Base-by-base conservation (phyloP, 2,113 vertebrate genomes). In the Trochalopteron elliotii region DNA sequence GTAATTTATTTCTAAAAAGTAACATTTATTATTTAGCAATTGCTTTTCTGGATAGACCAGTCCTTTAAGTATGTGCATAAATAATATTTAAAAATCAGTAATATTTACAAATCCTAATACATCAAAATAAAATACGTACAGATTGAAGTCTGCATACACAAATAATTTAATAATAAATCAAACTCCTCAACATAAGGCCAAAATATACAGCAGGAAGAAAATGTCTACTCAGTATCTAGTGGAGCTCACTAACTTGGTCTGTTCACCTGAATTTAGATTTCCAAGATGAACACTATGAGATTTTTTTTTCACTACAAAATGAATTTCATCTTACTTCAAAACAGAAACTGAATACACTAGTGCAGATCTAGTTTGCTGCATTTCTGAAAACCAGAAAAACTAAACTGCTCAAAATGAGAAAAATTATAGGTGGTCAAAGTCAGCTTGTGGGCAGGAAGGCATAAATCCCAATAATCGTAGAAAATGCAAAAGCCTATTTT, bases 91-190 rank as follows among this genome's bases (percentile, higher is more conserved):
- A 97, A 95, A 98, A 97, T 97, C 96, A 92, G 95, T 95, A 97
- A 96, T 98, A 98, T 98, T 97, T 98, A 98, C 98, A 98, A 96
- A 97, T 97, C 96, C 97, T 97, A 97, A 97, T 95, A 97, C 94
- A 97, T 87, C 94, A 97, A 98, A 98, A 97, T 96, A 98, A 98
- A 93, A 97, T 96, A 98, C 94, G 11, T 97, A 97, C 97, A 97
- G 87, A 97, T 97, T 98, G 90, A 97, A 96, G 91, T 95, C 92
- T 97, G 93, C 96, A 96, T 97, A 97, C 79, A 96, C 96, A 98
- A 98, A 98, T 98, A 98, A 98, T 97, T 98, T 98, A 98, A 97
- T 94, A 94, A 96, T 97, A 95, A 97, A 97, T 97, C 95, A 96
- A 97, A 97, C 92, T 97, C 55, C 71, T 95, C 97, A 90, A 96